phyloP scores from a whole-genome alignment of 2,888 invertebrate genomes.

The Dicycla oo region DNA sequence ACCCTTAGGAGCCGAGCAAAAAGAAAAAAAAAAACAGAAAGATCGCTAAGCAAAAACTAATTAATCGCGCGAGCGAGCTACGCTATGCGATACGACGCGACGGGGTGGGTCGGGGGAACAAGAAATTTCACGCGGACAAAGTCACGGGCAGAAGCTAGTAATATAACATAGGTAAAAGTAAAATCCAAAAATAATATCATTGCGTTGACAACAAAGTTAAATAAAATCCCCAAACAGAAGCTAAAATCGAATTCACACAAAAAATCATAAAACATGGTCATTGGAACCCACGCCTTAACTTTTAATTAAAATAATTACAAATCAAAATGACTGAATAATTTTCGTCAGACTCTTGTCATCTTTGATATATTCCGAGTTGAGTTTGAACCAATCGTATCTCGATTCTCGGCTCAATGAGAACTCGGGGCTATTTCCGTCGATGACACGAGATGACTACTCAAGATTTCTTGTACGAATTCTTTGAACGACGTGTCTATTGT shows the following conservation, averaged over 20 bases:
- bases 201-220: background rate
- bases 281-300: background rate
- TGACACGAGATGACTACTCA: conserved; percentile 46
- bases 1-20: too few species aligned
- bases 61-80: too few species aligned
- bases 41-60: too few species aligned
- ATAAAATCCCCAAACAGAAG: conserved; percentile 18
- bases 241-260: conserved; percentile 11
- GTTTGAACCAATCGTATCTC: conserved; percentile 18
- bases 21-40: too few species aligned
- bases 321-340: conserved; percentile 12
- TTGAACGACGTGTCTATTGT: conserved; percentile 54
- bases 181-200: background rate
- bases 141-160: too few species aligned
- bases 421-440: conserved; percentile 57
- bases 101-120: too few species aligned
- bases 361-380: conserved; percentile 32
- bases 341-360: conserved; percentile 15
- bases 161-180: background rate
- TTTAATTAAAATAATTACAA: conserved; percentile 28
- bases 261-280: conserved; percentile 12
- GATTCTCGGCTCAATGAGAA: conserved; percentile 32
- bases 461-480: conserved; percentile 47
- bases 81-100: too few species aligned
- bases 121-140: too few species aligned